Conservation (phyloP, 2,797 vertebrate species). For the Sardinella longiceps region DNA sequence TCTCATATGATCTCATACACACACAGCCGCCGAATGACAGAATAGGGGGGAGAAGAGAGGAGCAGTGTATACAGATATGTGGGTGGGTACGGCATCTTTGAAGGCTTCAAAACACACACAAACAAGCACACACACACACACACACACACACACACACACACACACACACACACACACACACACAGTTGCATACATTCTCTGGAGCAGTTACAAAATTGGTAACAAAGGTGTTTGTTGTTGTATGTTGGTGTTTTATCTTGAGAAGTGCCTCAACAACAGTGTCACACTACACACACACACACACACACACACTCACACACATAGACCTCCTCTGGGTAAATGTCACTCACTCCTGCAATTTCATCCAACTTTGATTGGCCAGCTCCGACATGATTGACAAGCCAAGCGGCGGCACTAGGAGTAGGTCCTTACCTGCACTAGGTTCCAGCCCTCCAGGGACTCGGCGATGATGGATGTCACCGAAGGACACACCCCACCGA, state of each 20-base stretch:
- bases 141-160: neutral
- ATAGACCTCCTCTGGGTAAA: neutral
- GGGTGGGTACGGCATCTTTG: neutral
- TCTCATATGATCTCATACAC: conserved; percentile 14
- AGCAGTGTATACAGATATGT: neutral
- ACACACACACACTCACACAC: neutral
- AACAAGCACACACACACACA: neutral
- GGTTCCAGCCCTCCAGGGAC: conserved; percentile 97
- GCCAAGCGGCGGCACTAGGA: neutral
- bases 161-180: neutral
- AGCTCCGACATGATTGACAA: neutral
- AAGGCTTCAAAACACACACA: neutral
- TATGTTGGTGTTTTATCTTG: neutral
- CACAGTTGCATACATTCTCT: too few relatives aligned
- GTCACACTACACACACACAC: neutral
- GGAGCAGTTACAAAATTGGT: too few relatives aligned
- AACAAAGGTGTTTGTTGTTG: neutral
- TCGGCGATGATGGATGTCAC: conserved; percentile 99
- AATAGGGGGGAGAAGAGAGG: neutral
- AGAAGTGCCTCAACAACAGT: neutral
- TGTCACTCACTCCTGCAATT: neutral
- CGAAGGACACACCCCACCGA: conserved; percentile 96
- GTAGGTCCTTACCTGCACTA: conserved; percentile 97
- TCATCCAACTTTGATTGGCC: neutral
- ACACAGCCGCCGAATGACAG: neutral